These are phyloP conservation scores for Pithys albifrons DNA, from an alignment of 2,113 vertebrate genomes.

Conservation along the genomic window DNA sequence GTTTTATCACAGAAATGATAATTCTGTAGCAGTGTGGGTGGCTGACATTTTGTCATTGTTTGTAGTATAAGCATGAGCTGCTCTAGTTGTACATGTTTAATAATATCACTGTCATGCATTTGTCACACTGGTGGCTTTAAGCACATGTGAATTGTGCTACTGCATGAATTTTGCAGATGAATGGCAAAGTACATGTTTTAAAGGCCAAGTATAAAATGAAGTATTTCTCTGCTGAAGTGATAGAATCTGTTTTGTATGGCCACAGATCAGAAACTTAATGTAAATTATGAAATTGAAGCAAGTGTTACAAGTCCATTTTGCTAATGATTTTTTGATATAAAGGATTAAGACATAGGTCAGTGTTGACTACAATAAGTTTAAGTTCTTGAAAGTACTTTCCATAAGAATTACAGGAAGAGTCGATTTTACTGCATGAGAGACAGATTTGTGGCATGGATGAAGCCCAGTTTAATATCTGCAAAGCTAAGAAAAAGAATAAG, in stretches of 20 bases:
- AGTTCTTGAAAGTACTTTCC: slow-evolving; percentile 11
- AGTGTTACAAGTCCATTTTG: not conserved
- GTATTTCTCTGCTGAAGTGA: slow-evolving; percentile 51
- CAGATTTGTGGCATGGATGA: not conserved
- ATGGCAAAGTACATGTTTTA: slow-evolving; percentile 30
- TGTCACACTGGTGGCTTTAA: not conserved
- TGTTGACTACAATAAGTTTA: not conserved
- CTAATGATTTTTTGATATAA: not conserved
- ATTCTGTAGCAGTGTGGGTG: not conserved
- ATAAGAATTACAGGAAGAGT: not conserved
- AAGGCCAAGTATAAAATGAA: slow-evolving; percentile 27
- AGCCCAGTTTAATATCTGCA: not conserved
- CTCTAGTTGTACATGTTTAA: not conserved
- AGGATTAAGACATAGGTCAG: not conserved
- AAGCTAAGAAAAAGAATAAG: not conserved
- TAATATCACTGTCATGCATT: not conserved
- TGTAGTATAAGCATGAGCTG: not conserved
- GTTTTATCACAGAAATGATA: not conserved
- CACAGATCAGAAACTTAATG: slow-evolving; percentile 26
- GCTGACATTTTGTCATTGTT: not conserved
- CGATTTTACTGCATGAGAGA: not conserved
- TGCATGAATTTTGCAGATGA: slow-evolving; percentile 2
- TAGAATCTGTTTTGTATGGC: slow-evolving; percentile 57
- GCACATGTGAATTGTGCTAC: not conserved
- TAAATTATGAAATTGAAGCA: not conserved